Evolutionary conservation across 2,888 invertebrate genomes (phyloP), one percentile per base, ranked within the genome.

Genomic region (Idaea aversata): DNA sequence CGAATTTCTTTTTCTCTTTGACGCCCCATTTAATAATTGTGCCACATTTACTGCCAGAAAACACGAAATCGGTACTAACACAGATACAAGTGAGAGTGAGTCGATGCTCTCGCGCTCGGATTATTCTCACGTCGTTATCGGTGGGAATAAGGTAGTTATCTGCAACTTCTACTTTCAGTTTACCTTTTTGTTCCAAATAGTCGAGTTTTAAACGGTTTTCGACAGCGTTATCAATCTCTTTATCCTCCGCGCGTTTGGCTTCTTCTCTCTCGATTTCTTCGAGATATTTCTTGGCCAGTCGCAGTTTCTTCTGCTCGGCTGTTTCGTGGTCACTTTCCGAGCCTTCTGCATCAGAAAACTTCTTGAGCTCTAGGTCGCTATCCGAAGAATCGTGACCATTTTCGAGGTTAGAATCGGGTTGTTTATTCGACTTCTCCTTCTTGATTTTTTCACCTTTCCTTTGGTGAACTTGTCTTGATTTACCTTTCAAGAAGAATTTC

Each of bases 261-360:
- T 97, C 97, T 93, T 97, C 96, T 79, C 94, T 95, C 87, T 97
- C 96, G 61, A 99, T 96, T 93, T 98, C 97, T 78, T 96, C 94
- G 57, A 99, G 91, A 87, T 98, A 98, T 82, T 97, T 95, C 84
- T 98, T 98, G 0, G 99, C 98, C 69, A 99, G 88, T 61, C 98
- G 94, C 62, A 99, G 83, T 74, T 97, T 96, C 83, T 98, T 99
- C 80, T 99, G 97, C 84, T 98, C 98, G 0, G 96, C 95, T 0
- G 97, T 98, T 87, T 98, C 97, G 72, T 94, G 92, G 72, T 95
- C 95, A 76, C 95, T 95, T 72, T 95, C 95, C 0, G 90, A 88
- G 63, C 90, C 83, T 77, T 94, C 84, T 65, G 78, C 79, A 62
- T 93, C 87, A 5, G 93, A 93, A 72, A 93, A 94, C 75, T 93